Evolutionary conservation across 2,888 invertebrate species (phyloP).

Genomic region (Hipparchia semele): DNA sequence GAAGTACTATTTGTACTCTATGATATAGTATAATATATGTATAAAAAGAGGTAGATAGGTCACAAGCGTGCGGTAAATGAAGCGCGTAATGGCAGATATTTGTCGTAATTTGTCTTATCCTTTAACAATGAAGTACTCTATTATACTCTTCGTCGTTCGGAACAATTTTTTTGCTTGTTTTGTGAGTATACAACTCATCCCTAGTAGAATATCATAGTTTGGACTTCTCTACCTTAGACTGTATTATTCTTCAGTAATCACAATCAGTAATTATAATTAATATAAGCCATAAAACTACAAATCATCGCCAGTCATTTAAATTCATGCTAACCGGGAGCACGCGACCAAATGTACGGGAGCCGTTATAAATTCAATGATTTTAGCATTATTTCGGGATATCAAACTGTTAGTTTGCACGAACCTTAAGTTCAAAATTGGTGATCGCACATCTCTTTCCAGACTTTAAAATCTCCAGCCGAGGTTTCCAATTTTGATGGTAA

Average conservation of each 20-base stretch:
- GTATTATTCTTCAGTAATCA: neutral
- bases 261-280: constrained; percentile 8
- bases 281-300: neutral
- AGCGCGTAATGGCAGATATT: too few relatives aligned
- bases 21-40: too few relatives aligned
- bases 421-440: neutral
- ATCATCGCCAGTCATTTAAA: constrained; percentile 17
- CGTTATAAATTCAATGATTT: constrained; percentile 38
- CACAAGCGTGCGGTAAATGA: too few relatives aligned
- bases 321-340: constrained; percentile 22
- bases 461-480: neutral
- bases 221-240: neutral
- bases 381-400: constrained; percentile 56
- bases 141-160: too few relatives aligned
- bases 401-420: constrained; percentile 63
- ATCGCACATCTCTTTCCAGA: neutral
- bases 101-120: too few relatives aligned
- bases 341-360: constrained; percentile 30
- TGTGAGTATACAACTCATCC: too few relatives aligned
- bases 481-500: too few relatives aligned
- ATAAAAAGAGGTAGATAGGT: too few relatives aligned
- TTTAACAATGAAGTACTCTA: too few relatives aligned
- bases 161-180: too few relatives aligned
- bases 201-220: too few relatives aligned
- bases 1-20: too few relatives aligned